Evolutionary conservation across 2,888 invertebrate species (phyloP).

Genomic region (Nemotelus pantherinus): DNA sequence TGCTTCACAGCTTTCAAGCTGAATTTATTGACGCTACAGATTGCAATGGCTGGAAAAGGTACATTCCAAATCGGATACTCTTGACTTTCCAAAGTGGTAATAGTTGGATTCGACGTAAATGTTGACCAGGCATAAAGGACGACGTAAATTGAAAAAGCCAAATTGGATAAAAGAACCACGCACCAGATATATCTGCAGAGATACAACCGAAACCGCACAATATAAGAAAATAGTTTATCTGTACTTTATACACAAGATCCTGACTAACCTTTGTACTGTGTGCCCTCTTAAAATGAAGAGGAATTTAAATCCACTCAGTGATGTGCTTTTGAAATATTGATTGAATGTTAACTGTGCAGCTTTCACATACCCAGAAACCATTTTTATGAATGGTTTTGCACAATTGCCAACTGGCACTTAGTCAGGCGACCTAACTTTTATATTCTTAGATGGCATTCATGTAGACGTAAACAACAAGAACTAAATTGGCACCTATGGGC

Average conservation of each 20-base stretch:
- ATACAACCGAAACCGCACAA: background rate
- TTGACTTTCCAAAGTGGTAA: conserved; percentile 66
- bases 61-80: conserved; percentile 67
- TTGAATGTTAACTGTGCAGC: conserved; percentile 35
- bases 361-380: too few species aligned
- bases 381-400: too few species aligned
- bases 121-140: conserved; percentile 54
- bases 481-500: too few species aligned
- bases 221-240: background rate
- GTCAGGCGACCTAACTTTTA: too few species aligned
- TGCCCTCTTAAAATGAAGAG: conserved; percentile 22
- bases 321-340: conserved; percentile 46
- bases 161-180: conserved; percentile 53
- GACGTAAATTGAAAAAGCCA: conserved; percentile 54
- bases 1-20: conserved; percentile 64
- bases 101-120: conserved; percentile 61
- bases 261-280: conserved; percentile 13
- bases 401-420: too few species aligned
- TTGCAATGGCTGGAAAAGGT: conserved; percentile 69
- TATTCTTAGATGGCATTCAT: too few species aligned
- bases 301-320: conserved; percentile 46
- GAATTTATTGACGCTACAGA: conserved; percentile 70
- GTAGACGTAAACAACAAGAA: too few species aligned
- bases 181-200: conserved; percentile 57
- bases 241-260: background rate